Percentiles rank a stretch among this genome's conserved stretches.
phyloP scores from a whole-genome alignment of 2,888 invertebrate genomes.

The Melinopterus prodromus region DNA sequence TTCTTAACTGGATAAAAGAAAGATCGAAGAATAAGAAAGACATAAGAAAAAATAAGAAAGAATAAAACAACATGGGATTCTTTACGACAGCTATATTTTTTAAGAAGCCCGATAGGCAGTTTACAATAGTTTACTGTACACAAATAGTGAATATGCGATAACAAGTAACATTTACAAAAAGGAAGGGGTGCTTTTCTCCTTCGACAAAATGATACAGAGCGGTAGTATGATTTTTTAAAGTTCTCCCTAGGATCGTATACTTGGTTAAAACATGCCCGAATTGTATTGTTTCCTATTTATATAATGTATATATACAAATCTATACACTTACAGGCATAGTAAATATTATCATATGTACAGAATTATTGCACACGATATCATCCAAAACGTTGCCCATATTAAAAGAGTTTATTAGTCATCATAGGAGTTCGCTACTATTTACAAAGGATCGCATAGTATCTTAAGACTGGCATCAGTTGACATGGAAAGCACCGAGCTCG shows the following conservation, averaged over 20 bases:
- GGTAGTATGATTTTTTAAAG: not conserved
- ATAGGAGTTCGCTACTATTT: constrained; percentile 56
- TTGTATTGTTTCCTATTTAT: not conserved
- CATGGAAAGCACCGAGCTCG: constrained; percentile 33
- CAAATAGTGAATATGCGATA: constrained; percentile 59
- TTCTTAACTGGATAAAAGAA: no score
- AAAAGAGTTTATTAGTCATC: constrained; percentile 43
- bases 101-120: constrained; percentile 59
- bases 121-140: constrained; percentile 61
- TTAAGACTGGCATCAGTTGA: constrained; percentile 45
- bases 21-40: no score
- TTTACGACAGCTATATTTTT: constrained; percentile 60
- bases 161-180: constrained; percentile 56
- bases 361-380: constrained; percentile 57
- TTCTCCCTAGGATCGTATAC: constrained; percentile 22
- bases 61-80: constrained; percentile 30
- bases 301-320: constrained; percentile 54
- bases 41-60: no score
- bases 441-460: constrained; percentile 48
- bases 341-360: constrained; percentile 56
- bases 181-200: constrained; percentile 13
- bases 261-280: constrained; percentile 12
- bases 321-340: constrained; percentile 59
- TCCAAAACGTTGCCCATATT: constrained; percentile 33
- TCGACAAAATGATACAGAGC: constrained; percentile 16